Evolutionary conservation across 1,140 invertebrate genomes (phyloP).

Genomic region (Diplogasteroides magnus): DNA sequence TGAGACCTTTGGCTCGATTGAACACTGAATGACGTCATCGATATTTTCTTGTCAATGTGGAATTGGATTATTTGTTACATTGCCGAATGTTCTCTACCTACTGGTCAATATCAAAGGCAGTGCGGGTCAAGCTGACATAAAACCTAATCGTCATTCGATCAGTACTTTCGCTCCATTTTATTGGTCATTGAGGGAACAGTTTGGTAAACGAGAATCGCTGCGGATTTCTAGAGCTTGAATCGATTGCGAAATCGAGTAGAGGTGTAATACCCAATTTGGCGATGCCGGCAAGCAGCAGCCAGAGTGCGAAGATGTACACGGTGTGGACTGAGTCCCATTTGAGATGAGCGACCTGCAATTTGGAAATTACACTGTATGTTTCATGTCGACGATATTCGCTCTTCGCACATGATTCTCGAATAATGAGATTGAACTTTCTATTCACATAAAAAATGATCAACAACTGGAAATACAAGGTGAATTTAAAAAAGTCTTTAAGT

Average conservation of each 20-base stretch:
- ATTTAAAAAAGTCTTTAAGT: no score
- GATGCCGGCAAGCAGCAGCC: slow-evolving; percentile 45
- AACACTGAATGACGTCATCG: slow-evolving; percentile 36
- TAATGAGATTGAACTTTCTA: no score
- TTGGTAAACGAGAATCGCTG: slow-evolving; percentile 15
- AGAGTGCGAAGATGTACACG: slow-evolving; percentile 40
- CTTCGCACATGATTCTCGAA: no score
- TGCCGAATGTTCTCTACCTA: not conserved
- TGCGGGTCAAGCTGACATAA: no score
- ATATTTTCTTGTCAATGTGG: slow-evolving; percentile 6
- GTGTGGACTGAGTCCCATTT: slow-evolving; percentile 39
- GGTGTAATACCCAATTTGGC: slow-evolving; percentile 51
- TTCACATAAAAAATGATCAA: no score
- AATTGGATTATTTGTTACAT: not conserved
- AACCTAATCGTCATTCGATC: no score
- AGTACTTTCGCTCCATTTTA: no score
- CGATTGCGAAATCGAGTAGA: not conserved
- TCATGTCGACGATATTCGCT: no score
- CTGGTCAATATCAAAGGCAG: no score
- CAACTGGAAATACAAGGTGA: no score
- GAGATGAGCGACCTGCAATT: slow-evolving; percentile 33
- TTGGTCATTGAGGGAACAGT: slow-evolving; percentile 16
- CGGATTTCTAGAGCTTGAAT: slow-evolving; percentile 5
- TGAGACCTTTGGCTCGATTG: slow-evolving; percentile 45
- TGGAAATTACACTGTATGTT: no score